Conservation (phyloP, 2,113 vertebrate genomes). For the Ahaetulla prasina region DNA sequence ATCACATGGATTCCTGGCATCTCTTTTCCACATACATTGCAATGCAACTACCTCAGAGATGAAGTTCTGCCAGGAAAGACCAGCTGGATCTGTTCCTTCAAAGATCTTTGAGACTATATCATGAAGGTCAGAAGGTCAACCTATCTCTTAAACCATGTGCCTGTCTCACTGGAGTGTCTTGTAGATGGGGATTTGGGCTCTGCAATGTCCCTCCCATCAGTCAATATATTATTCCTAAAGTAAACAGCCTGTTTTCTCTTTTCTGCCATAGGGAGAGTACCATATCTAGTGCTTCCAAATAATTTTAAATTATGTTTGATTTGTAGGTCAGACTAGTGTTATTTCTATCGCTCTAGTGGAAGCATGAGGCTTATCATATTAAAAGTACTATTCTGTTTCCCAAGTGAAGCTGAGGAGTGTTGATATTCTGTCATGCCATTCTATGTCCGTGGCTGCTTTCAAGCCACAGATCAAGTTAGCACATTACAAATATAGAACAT, state of each 20-base stretch:
- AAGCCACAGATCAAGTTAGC: slow-evolving; percentile 71
- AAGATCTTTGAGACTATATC: slow-evolving; percentile 14
- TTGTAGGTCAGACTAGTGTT: neutral
- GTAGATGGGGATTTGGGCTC: slow-evolving; percentile 10
- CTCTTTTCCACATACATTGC: neutral
- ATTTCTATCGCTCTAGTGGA: slow-evolving; percentile 19
- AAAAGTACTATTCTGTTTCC: slow-evolving; percentile 43
- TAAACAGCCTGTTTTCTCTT: neutral
- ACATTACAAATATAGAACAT: slow-evolving; percentile 77
- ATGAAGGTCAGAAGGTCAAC: slow-evolving; percentile 34
- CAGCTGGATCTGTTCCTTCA: slow-evolving; percentile 18
- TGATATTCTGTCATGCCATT: slow-evolving; percentile 64
- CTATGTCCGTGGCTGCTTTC: slow-evolving; percentile 41
- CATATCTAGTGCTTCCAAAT: neutral
- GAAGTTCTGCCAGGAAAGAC: slow-evolving; percentile 25
- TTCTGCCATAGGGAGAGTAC: neutral
- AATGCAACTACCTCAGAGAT: neutral
- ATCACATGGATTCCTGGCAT: neutral
- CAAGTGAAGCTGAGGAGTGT: slow-evolving; percentile 62
- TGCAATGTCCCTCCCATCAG: slow-evolving; percentile 14
- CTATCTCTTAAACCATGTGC: slow-evolving; percentile 1
- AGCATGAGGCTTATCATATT: slow-evolving; percentile 30
- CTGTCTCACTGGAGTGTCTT: slow-evolving; percentile 29
- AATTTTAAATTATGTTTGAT: slow-evolving; percentile 5
- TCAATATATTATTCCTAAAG: neutral